A percentile compares a stretch with the other conserved stretches of the same genome.
These are phyloP conservation scores for Asarcornis scutulata DNA, from an alignment of 2,113 vertebrate genomes.

Conservation along the genomic window DNA sequence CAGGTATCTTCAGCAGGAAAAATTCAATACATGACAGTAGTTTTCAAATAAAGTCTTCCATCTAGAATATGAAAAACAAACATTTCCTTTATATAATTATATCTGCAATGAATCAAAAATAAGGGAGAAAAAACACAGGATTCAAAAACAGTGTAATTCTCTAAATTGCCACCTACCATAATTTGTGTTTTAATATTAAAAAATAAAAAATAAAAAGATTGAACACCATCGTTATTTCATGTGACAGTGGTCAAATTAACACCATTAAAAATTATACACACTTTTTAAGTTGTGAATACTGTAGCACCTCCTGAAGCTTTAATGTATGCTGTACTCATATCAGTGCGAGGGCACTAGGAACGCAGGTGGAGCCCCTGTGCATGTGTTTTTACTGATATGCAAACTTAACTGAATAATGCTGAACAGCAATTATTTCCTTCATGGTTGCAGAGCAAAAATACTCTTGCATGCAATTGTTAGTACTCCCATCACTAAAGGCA, in stretches of 20 bases:
- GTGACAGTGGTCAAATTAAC: conserved; percentile 3
- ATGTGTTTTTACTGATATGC: conserved; percentile 70
- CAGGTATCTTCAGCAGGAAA: conserved; percentile 77
- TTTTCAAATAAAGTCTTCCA: conserved; percentile 99
- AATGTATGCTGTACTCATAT: conserved; percentile 39
- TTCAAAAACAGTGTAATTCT: not conserved
- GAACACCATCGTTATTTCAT: not conserved
- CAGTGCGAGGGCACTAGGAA: conserved; percentile 34
- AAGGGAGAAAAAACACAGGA: not conserved
- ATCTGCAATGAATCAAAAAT: not conserved
- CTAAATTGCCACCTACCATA: not conserved
- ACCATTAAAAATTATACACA: not conserved
- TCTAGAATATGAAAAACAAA: conserved; percentile 86
- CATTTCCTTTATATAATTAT: conserved; percentile 49
- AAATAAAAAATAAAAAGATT: not conserved
- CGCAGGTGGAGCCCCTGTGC: conserved; percentile 31
- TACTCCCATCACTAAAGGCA: conserved; percentile 47
- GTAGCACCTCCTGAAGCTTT: conserved; percentile 38
- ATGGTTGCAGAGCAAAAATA: conserved; percentile 73
- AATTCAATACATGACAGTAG: conserved; percentile 98
- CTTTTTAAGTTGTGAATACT: not conserved
- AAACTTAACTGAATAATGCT: conserved; percentile 57
- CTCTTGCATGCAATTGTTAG: conserved; percentile 55
- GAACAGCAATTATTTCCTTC: conserved; percentile 72
- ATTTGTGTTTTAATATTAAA: not conserved